These are phyloP conservation scores for Yoshiicerus persimilis DNA, from an alignment of 1,140 invertebrate species.

Conservation along the genomic window DNA sequence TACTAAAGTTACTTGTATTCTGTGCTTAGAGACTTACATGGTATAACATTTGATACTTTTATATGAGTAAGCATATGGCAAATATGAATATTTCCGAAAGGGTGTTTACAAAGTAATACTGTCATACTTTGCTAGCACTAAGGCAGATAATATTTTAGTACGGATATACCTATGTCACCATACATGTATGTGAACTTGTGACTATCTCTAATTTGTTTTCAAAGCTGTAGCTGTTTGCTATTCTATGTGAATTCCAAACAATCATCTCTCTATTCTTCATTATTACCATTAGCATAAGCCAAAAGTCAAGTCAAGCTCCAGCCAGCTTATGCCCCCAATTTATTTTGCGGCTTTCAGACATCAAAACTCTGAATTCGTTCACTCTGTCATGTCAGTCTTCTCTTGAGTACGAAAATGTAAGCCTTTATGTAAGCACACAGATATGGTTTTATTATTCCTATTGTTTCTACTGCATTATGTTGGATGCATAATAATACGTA, in stretches of 20 bases:
- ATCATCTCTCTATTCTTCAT: slow-evolving; percentile 14
- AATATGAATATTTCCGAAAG: too few relatives aligned
- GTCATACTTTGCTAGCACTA: neutral
- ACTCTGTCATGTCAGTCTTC: neutral
- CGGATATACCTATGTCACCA: neutral
- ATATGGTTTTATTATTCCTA: neutral
- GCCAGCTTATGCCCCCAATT: slow-evolving; percentile 6
- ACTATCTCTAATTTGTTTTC: neutral
- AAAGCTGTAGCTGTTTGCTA: neutral
- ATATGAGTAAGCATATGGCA: too few relatives aligned
- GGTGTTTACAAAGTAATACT: too few relatives aligned
- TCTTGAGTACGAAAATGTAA: neutral
- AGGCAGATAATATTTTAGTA: too few relatives aligned
- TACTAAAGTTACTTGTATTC: too few relatives aligned
- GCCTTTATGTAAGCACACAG: neutral
- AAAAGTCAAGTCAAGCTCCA: slow-evolving; percentile 16
- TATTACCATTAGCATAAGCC: neutral
- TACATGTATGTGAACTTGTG: neutral
- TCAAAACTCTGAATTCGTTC: neutral
- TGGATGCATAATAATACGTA: neutral
- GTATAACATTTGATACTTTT: too few relatives aligned
- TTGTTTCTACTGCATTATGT: neutral
- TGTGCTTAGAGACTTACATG: too few relatives aligned
- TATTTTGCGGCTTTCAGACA: neutral
- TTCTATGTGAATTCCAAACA: neutral